phyloP scores from a whole-genome alignment of 2,888 invertebrate species.

The Netelia melanura region DNA sequence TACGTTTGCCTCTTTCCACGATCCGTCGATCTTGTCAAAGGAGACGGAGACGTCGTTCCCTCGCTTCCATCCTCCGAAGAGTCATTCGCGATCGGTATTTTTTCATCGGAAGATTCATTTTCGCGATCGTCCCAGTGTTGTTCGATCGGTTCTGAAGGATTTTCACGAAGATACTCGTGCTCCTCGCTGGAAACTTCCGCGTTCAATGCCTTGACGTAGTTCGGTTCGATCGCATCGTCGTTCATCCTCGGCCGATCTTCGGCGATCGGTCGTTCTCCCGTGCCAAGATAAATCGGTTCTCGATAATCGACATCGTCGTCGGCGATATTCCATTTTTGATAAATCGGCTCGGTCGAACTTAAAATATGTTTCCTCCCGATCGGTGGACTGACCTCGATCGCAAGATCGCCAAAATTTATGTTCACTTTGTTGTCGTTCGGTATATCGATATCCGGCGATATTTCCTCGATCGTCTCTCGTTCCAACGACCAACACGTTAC shows the following conservation, averaged over 20 bases:
- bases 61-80: slow-evolving; percentile 19
- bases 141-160: background rate
- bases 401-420: slow-evolving; percentile 40
- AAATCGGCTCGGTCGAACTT: background rate
- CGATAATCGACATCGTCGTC: slow-evolving; percentile 58
- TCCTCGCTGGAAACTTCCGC: background rate
- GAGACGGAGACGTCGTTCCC: background rate
- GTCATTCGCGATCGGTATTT: background rate
- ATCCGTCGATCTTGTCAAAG: background rate
- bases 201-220: background rate
- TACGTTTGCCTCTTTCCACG: slow-evolving; percentile 25
- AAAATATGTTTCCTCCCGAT: slow-evolving; percentile 14
- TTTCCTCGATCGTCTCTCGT: background rate
- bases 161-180: background rate
- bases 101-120: background rate
- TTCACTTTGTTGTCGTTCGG: background rate
- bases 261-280: slow-evolving; percentile 54
- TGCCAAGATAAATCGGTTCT: slow-evolving; percentile 62
- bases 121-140: background rate
- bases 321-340: background rate
- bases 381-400: slow-evolving; percentile 39
- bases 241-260: slow-evolving; percentile 56
- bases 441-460: background rate
- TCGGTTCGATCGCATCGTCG: slow-evolving; percentile 30
- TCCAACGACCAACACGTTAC: background rate